Percentiles rank a stretch among this genome's conserved stretches.
These are phyloP conservation scores for Trypoxylus dichotomus DNA, from an alignment of 1,140 invertebrate species.

Conservation along the genomic window DNA sequence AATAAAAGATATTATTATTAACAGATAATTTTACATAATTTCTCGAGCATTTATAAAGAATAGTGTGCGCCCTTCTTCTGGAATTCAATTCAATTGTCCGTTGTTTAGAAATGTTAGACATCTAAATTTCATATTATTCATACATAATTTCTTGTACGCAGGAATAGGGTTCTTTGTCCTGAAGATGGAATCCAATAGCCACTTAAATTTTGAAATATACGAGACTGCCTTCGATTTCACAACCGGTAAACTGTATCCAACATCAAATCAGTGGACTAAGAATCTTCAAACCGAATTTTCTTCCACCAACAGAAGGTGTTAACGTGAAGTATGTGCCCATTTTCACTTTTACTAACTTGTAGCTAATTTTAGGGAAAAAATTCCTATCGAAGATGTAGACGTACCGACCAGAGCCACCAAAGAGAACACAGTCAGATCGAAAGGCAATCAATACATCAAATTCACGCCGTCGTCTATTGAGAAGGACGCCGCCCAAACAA, in stretches of 20 bases:
- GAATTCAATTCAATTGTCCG: no score
- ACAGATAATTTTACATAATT: no score
- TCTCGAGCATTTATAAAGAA: no score
- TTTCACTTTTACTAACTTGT: not conserved
- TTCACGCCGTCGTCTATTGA: constrained; percentile 75
- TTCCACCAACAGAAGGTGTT: constrained; percentile 44
- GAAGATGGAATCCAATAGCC: constrained; percentile 51
- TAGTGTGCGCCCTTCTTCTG: no score
- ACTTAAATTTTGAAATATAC: constrained; percentile 81
- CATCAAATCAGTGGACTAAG: constrained; percentile 68
- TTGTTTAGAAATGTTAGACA: no score
- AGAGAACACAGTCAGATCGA: constrained; percentile 67
- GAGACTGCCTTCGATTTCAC: constrained; percentile 78
- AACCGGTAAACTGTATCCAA: constrained; percentile 66
- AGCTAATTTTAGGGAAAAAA: constrained; percentile 50
- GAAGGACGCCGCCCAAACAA: constrained; percentile 82
- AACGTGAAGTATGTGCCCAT: not conserved
- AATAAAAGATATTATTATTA: no score
- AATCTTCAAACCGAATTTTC: constrained; percentile 50
- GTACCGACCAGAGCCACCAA: constrained; percentile 63
- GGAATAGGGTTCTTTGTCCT: not conserved
- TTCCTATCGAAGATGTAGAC: constrained; percentile 65
- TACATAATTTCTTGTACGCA: not conserved
- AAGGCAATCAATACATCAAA: constrained; percentile 73
- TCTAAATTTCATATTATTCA: not conserved